These are phyloP conservation scores for Tenthredo amoena DNA, from an alignment of 2,888 invertebrate species.

Conservation along the genomic window DNA sequence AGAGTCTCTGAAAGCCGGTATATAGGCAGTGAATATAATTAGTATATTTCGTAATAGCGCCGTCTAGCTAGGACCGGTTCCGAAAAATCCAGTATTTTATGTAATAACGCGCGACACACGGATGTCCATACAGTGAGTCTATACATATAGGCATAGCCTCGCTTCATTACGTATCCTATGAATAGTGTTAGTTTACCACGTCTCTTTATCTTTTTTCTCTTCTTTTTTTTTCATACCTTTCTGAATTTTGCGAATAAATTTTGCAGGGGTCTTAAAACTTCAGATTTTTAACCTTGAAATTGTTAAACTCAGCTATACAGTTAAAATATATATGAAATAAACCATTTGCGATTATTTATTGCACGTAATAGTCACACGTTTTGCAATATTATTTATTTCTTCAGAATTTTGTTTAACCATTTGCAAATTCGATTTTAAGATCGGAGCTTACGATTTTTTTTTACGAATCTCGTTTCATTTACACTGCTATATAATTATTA, in stretches of 20 bases:
- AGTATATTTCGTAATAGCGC: constrained; percentile 49
- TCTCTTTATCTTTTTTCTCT: not conserved
- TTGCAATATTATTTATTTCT: not conserved
- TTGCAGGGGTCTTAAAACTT: not conserved
- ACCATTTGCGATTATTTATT: not conserved
- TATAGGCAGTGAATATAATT: constrained; percentile 35
- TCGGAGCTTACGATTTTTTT: too few relatives aligned
- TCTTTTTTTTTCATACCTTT: not conserved
- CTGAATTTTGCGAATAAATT: not conserved
- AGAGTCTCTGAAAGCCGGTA: not conserved
- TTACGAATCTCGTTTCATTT: too few relatives aligned
- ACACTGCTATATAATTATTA: not conserved
- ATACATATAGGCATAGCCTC: not conserved
- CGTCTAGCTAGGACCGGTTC: constrained; percentile 39
- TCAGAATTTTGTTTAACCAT: not conserved
- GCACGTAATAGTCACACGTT: not conserved
- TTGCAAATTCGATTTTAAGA: too few relatives aligned
- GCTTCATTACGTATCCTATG: not conserved
- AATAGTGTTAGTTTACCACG: constrained; percentile 7
- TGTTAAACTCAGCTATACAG: not conserved
- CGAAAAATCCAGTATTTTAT: constrained; percentile 51
- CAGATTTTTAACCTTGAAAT: not conserved
- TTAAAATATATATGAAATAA: not conserved
- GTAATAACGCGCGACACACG: constrained; percentile 36
- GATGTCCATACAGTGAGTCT: not conserved